Conservation (phyloP, 1,140 invertebrate genomes). For the Ruditapes philippinarum region DNA sequence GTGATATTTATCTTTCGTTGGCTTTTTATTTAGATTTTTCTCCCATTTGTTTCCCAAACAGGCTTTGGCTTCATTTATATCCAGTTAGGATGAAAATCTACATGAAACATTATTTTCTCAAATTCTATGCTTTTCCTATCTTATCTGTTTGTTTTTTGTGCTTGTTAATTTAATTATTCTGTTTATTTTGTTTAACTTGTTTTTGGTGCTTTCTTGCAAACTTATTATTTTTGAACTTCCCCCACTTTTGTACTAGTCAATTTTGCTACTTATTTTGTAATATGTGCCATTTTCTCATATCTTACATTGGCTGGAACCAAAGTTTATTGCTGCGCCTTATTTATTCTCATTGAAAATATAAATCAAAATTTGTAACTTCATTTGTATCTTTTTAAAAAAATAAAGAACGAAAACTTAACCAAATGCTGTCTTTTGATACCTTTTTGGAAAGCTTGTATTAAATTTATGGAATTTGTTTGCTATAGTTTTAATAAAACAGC, state of each 20-base stretch:
- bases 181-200: neutral
- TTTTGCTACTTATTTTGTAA: neutral
- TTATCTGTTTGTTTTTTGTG: constrained; percentile 1
- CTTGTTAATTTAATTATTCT: constrained; percentile 39
- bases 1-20: neutral
- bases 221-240: neutral
- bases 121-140: neutral
- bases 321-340: too few species aligned
- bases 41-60: neutral
- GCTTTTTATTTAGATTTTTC: neutral
- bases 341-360: too few species aligned
- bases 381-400: neutral
- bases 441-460: too few species aligned
- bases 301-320: neutral
- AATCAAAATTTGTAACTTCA: neutral
- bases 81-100: neutral
- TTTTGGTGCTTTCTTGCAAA: constrained; percentile 32
- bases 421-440: too few species aligned
- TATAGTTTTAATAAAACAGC: too few species aligned
- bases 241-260: constrained; percentile 28
- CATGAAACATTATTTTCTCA: neutral
- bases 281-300: constrained; percentile 38
- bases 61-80: constrained; percentile 23
- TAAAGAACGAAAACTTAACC: too few species aligned
- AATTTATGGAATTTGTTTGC: too few species aligned